phyloP scores from a whole-genome alignment of 2,797 vertebrate species.

The Darevskia mixta region DNA sequence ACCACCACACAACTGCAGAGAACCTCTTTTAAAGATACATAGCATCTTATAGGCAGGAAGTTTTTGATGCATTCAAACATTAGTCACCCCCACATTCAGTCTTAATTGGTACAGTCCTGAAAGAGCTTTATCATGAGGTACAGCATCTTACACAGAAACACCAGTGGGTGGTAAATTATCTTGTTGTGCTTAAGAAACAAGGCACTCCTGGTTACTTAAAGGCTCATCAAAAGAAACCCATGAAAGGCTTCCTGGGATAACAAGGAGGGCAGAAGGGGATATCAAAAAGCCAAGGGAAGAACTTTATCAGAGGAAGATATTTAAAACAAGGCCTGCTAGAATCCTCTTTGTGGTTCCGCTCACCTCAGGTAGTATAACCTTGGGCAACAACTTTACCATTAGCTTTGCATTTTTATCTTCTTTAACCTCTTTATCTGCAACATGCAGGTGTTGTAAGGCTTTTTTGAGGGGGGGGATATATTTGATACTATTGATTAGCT shows the following conservation, averaged over 20 bases:
- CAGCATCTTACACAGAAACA: background rate
- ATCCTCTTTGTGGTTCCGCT: background rate
- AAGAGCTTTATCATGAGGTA: background rate
- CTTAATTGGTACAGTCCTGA: background rate
- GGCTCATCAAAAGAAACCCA: background rate
- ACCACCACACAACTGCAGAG: too few species aligned
- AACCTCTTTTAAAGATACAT: background rate
- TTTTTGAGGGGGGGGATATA: background rate
- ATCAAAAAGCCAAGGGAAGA: background rate
- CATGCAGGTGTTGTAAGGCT: background rate
- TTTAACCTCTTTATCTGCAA: constrained; percentile 22
- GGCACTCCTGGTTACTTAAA: background rate
- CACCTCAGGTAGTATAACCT: background rate
- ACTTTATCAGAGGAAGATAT: background rate
- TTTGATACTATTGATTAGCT: constrained; percentile 8
- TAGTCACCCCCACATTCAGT: background rate
- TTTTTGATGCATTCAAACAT: background rate
- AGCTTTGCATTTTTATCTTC: constrained; percentile 23
- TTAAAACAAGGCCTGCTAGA: background rate
- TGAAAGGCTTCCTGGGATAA: background rate
- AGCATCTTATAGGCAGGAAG: background rate
- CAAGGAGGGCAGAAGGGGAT: background rate
- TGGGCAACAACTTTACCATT: constrained; percentile 19
- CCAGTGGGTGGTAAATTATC: background rate
- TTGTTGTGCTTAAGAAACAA: background rate